Conservation (phyloP, 2,113 vertebrate species). For the Abramis brama region DNA sequence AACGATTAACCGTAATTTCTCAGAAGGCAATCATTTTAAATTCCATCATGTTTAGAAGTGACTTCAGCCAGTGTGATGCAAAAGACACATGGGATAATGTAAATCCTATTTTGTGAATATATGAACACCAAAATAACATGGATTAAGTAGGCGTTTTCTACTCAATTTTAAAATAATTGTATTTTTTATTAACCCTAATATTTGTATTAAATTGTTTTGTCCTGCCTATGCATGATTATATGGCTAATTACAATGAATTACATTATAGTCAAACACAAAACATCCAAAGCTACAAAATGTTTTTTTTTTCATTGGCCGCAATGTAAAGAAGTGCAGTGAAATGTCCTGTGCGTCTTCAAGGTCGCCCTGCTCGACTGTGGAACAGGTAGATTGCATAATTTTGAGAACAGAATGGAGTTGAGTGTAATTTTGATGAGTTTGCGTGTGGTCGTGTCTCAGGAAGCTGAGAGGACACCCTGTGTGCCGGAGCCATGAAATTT, state of each 20-base stretch:
- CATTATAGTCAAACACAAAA: not conserved
- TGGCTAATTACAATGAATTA: not conserved
- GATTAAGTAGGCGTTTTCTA: not conserved
- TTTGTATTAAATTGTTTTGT: too few relatives aligned
- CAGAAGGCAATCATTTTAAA: not conserved
- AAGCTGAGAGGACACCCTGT: not conserved
- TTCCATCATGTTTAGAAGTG: not conserved
- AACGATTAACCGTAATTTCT: too few relatives aligned
- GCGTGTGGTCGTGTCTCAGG: not conserved
- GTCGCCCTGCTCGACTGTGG: not conserved
- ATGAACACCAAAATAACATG: not conserved
- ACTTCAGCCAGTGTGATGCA: not conserved
- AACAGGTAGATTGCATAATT: not conserved
- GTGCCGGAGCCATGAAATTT: not conserved
- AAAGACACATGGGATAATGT: not conserved
- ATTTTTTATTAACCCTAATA: too few relatives aligned
- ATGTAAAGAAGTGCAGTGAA: not conserved
- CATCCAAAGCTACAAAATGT: not conserved
- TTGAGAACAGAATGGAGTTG: not conserved
- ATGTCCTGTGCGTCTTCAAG: not conserved
- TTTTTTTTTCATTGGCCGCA: not conserved
- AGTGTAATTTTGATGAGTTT: constrained; percentile 4
- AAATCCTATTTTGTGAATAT: not conserved
- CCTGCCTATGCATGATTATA: too few relatives aligned
- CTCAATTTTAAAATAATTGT: too few relatives aligned